These are phyloP conservation scores for Prionailurus bengalensis DNA, from an alignment of 2,113 vertebrate genomes.

Conservation along the genomic window DNA sequence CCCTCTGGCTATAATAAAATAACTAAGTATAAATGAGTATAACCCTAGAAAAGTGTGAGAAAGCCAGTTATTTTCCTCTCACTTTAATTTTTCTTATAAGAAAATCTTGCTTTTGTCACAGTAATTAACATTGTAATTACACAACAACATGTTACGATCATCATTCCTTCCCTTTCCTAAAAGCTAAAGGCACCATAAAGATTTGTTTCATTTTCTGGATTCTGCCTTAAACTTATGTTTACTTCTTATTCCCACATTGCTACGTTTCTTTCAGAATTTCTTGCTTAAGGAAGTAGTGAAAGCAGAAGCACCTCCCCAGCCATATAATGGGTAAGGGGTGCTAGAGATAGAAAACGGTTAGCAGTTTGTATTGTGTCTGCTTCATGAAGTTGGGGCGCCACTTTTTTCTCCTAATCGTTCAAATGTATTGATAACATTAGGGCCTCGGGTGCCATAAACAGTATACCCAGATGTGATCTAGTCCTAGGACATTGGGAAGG, in stretches of 20 bases:
- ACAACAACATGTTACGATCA: constrained; percentile 5
- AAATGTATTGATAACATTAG: not conserved
- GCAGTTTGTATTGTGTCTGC: not conserved
- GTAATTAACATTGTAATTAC: not conserved
- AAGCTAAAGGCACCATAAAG: not conserved
- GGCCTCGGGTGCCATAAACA: not conserved
- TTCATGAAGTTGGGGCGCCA: not conserved
- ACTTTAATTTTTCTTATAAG: constrained; percentile 13
- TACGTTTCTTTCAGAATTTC: not conserved
- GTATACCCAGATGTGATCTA: not conserved
- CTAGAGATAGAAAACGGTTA: not conserved
- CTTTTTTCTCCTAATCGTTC: not conserved
- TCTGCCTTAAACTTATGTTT: constrained; percentile 29
- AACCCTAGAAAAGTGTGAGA: not conserved
- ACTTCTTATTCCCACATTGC: not conserved
- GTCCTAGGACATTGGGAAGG: not conserved
- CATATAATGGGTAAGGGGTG: no score
- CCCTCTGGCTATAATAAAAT: constrained; percentile 32
- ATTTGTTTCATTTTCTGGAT: constrained; percentile 19
- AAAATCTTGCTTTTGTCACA: constrained; percentile 35
- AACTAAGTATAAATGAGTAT: constrained; percentile 35
- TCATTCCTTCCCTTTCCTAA: constrained; percentile 20
- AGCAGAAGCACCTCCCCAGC: not conserved
- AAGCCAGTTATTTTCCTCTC: not conserved
- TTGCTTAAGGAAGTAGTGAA: not conserved